These are phyloP conservation scores for Ctenosaura bakeri DNA, from an alignment of 2,797 vertebrate genomes.

Conservation along the genomic window DNA sequence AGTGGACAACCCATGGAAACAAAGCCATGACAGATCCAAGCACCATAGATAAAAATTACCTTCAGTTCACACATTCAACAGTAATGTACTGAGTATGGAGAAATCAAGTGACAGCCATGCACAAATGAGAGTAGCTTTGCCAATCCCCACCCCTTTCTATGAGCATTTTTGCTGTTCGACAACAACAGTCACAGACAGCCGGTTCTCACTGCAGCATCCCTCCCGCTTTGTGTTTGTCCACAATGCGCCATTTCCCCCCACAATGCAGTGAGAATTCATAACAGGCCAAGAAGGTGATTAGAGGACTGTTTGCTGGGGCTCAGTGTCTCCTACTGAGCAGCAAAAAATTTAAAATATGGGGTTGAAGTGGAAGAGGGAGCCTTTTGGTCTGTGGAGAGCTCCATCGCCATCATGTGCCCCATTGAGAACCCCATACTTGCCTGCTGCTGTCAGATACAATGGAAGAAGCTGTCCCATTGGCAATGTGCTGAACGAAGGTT, in stretches of 20 bases:
- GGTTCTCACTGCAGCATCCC: neutral
- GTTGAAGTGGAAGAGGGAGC: too few relatives aligned
- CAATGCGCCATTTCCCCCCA: neutral
- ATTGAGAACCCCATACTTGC: neutral
- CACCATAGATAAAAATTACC: too few relatives aligned
- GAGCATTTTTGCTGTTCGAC: neutral
- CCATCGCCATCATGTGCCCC: neutral
- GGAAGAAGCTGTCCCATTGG: neutral
- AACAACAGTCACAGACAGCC: neutral
- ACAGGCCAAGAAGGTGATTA: neutral
- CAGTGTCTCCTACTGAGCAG: neutral
- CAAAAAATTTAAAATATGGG: neutral
- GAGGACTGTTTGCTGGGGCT: neutral
- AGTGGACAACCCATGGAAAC: neutral
- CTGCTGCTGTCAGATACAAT: neutral
- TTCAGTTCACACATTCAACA: neutral
- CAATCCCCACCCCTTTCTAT: neutral
- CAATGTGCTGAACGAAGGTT: neutral
- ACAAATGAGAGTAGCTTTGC: neutral
- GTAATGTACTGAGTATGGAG: too few relatives aligned
- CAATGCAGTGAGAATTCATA: neutral
- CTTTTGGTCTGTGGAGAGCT: neutral
- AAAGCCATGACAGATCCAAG: neutral
- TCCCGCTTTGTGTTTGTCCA: neutral
- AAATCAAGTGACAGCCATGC: neutral